phyloP scores from a whole-genome alignment of 2,797 vertebrate species.

The Macropodus opercularis region DNA sequence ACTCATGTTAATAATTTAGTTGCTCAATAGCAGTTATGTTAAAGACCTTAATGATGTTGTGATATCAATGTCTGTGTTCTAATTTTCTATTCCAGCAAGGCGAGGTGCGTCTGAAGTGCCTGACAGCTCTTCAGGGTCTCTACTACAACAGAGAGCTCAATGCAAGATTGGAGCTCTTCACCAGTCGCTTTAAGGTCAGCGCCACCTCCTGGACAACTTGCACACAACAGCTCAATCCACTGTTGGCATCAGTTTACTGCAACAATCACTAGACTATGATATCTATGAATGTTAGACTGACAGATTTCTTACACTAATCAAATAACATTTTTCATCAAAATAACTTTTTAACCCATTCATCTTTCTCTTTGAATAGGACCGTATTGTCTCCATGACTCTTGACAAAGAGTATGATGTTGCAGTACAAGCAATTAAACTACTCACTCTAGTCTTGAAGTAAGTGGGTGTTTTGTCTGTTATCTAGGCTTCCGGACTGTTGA shows the following conservation, averaged over 20 bases:
- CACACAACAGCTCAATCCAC: slow-evolving; percentile 21
- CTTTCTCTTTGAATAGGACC: slow-evolving; percentile 84
- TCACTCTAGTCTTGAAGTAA: slow-evolving; percentile 99
- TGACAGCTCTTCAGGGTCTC: slow-evolving; percentile 97
- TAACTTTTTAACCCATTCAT: not conserved
- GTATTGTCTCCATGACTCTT: slow-evolving; percentile 99
- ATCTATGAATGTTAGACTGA: not conserved
- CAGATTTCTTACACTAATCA: not conserved
- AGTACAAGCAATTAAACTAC: slow-evolving; percentile 99
- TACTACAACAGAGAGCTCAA: slow-evolving; percentile 99
- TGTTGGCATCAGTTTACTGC: not conserved
- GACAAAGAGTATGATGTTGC: slow-evolving; percentile 99
- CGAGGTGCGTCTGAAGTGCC: slow-evolving; percentile 98
- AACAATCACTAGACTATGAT: not conserved
- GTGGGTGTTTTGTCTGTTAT: slow-evolving; percentile 63
- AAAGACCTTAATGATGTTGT: no score
- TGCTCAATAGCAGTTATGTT: no score
- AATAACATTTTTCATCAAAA: not conserved
- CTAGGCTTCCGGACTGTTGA: not conserved
- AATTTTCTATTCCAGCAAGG: slow-evolving; percentile 87
- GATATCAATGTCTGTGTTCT: not conserved
- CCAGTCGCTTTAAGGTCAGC: slow-evolving; percentile 97
- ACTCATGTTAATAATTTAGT: not conserved
- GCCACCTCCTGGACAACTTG: slow-evolving; percentile 68
- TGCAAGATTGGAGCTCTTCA: slow-evolving; percentile 98